These are phyloP conservation scores for Liposcelis brunnea DNA, from an alignment of 2,888 invertebrate species.

Conservation along the genomic window DNA sequence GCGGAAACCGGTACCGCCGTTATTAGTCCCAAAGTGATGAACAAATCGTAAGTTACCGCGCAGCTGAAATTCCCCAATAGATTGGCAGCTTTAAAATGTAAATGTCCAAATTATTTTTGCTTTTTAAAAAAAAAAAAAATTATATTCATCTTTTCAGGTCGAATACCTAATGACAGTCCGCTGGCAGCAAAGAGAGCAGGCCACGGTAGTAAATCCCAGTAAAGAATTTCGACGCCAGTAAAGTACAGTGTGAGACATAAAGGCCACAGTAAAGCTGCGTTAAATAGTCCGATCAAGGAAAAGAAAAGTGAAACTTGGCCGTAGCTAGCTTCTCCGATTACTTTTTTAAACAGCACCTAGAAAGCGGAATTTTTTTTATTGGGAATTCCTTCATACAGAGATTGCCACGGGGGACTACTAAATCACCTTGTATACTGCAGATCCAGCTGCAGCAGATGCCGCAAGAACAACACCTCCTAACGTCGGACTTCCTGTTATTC, in stretches of 20 bases:
- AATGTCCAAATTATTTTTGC: conserved; percentile 12
- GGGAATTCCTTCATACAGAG: conserved; percentile 12
- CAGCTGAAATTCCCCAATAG: conserved; percentile 87
- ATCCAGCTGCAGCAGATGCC: conserved; percentile 77
- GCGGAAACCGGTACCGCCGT: conserved; percentile 89
- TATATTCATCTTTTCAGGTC: not conserved
- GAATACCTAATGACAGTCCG: conserved; percentile 52
- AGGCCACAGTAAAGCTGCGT: conserved; percentile 83
- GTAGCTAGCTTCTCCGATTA: conserved; percentile 81
- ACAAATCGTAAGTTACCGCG: conserved; percentile 82
- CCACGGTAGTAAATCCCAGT: conserved; percentile 78
- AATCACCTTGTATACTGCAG: conserved; percentile 82
- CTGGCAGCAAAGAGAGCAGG: conserved; percentile 62
- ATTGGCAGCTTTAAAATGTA: conserved; percentile 64
- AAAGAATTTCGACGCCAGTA: conserved; percentile 68
- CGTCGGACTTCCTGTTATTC: conserved; percentile 76
- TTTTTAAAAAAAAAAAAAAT: too few relatives aligned
- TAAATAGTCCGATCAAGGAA: conserved; percentile 75
- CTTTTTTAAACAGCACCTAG: conserved; percentile 84
- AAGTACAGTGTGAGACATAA: conserved; percentile 70
- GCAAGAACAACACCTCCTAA: conserved; percentile 81
- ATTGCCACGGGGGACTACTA: conserved; percentile 13
- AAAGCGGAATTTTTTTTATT: too few relatives aligned
- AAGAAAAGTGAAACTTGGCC: conserved; percentile 89
- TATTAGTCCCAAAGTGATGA: conserved; percentile 84